A percentile compares a stretch with the other conserved stretches of the same genome.
phyloP scores from a whole-genome alignment of 2,113 vertebrate species.

The Poeciliopsis turrubarensis region DNA sequence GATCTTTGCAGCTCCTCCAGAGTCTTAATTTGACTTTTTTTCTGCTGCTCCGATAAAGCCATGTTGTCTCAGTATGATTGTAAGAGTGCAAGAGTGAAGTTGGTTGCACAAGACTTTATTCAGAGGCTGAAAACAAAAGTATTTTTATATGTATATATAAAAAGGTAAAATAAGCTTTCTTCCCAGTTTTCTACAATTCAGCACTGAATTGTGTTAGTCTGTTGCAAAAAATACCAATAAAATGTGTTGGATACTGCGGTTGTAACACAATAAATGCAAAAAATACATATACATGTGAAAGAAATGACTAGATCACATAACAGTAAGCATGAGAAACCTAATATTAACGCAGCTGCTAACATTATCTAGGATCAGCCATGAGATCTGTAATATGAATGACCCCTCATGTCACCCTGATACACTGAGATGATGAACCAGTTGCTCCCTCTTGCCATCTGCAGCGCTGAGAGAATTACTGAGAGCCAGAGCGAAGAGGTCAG shows the following conservation, averaged over 20 bases:
- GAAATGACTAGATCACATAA: not conserved
- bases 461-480: slow-evolving; percentile 24
- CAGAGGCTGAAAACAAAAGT: too few species aligned
- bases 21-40: not conserved
- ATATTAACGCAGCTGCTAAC: not conserved
- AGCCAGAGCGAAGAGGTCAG: slow-evolving; percentile 38
- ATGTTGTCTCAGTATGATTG: not conserved
- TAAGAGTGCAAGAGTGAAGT: not conserved
- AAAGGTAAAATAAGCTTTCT: too few species aligned
- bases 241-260: not conserved
- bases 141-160: too few species aligned
- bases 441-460: slow-evolving; percentile 13
- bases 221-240: too few species aligned
- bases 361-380: slow-evolving; percentile 1
- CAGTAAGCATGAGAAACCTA: not conserved
- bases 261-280: not conserved
- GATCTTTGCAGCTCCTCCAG: not conserved
- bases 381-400: not conserved
- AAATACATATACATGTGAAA: too few species aligned
- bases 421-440: not conserved
- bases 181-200: too few species aligned
- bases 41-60: not conserved
- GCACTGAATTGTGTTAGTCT: too few species aligned
- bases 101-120: too few species aligned
- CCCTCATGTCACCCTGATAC: not conserved